Conservation (phyloP, 2,797 vertebrate species). For the Helostoma temminkii region DNA sequence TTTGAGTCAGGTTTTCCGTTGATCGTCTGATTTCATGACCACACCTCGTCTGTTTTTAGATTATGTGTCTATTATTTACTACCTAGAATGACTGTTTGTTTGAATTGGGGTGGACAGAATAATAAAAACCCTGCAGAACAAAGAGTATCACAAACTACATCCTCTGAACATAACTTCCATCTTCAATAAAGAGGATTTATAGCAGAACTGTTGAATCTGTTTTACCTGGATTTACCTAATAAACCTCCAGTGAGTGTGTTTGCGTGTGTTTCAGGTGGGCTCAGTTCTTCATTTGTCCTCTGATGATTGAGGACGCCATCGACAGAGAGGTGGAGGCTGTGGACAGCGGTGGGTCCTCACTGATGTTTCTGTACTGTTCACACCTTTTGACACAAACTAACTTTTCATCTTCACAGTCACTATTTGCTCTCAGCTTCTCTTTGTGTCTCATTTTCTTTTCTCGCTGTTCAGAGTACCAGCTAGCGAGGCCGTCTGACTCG, state of each 20-base stretch:
- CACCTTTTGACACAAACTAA: neutral
- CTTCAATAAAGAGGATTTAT: too few species aligned
- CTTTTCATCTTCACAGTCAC: neutral
- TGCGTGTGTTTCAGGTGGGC: slow-evolving; percentile 89
- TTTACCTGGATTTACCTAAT: too few species aligned
- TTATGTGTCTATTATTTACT: too few species aligned
- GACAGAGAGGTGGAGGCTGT: slow-evolving; percentile 97
- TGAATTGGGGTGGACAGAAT: too few species aligned
- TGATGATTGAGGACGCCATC: slow-evolving; percentile 95
- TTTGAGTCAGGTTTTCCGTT: too few species aligned
- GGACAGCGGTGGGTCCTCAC: slow-evolving; percentile 90
- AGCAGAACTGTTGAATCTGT: too few species aligned
- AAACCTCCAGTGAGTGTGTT: neutral
- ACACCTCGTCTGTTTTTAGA: too few species aligned
- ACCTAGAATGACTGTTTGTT: too few species aligned
- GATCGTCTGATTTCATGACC: too few species aligned
- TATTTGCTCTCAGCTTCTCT: neutral
- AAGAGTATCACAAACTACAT: neutral
- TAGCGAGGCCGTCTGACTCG: slow-evolving; percentile 92
- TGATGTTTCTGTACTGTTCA: neutral
- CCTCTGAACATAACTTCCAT: too few species aligned
- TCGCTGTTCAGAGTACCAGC: slow-evolving; percentile 89
- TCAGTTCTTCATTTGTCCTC: slow-evolving; percentile 95
- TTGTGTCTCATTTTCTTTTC: slow-evolving; percentile 32
- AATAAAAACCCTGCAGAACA: too few species aligned